Evolutionary conservation across 2,113 vertebrate species (phyloP), one percentile per base, ranked within the genome.

Genomic region (Casuarius casuarius): DNA sequence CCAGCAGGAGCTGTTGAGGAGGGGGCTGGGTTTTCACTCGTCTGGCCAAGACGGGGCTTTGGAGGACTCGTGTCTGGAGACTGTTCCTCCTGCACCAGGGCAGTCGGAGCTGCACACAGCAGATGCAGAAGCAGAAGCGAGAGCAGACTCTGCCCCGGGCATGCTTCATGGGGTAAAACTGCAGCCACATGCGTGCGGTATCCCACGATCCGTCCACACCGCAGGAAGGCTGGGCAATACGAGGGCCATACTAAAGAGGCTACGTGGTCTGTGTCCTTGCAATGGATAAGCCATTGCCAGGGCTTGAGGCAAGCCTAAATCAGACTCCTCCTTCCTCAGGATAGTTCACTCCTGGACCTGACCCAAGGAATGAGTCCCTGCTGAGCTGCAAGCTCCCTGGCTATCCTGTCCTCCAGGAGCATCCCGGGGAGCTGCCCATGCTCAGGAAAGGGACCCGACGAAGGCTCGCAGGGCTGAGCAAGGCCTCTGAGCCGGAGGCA

Each of bases 131-230:
- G 49, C 12, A 62, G 66, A 33, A 75, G 44, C 54, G 33, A 23
- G 59, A 70, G 91, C n/a, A 11, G 10, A 26, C 5, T 29, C 1
- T 0, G 2, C 18, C 29, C 54, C 38, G 8, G 71, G 40, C 3
- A 4, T 1, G 13, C 21, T 9, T 1, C 12, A 9, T 52, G 38
- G 31, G 40, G 14, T 54, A 54, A 10, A 17, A 2, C 2, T 38
- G 15, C 25, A 38, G 25, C 0, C 2, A 8, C 19, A 1, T 0
- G 38, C 11, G 5, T 52, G n/a, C 44, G 42, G 2, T 21, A 6
- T 28, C 5, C 31, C 66, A 4, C 0, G 0, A 40, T 6, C 12
- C 35, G 54, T 38, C 10, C 25, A 44, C 5, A 3, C 40, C n/a
- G 6, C 33, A 15, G 7, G 56, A 14, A 51, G 28, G 14, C 49